These are phyloP conservation scores for Symphodus melops DNA, from an alignment of 2,113 vertebrate species.

Conservation along the genomic window DNA sequence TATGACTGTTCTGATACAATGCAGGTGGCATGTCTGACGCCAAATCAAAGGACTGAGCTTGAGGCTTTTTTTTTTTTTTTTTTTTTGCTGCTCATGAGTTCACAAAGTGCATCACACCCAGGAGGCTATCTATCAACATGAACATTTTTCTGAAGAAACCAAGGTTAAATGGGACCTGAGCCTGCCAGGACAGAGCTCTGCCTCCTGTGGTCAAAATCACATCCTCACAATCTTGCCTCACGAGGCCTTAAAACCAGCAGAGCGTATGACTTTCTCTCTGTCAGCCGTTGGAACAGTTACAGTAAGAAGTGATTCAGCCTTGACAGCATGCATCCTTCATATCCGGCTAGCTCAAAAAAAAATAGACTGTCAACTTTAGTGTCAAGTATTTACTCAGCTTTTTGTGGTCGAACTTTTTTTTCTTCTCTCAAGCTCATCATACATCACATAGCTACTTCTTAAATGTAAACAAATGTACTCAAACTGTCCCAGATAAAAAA, in stretches of 20 bases:
- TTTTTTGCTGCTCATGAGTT: constrained; percentile 36
- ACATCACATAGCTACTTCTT: too few relatives aligned
- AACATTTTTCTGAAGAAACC: constrained; percentile 36
- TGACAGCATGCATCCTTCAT: background rate
- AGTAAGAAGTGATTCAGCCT: background rate
- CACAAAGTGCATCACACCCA: constrained; percentile 19
- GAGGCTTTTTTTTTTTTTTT: background rate
- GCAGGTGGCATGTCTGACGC: constrained; percentile 50
- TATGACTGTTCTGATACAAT: constrained; percentile 35
- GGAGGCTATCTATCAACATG: constrained; percentile 37
- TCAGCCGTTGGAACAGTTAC: background rate
- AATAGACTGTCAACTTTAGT: too few relatives aligned
- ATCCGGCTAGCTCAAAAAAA: background rate
- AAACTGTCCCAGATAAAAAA: too few relatives aligned
- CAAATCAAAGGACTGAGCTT: constrained; percentile 34
- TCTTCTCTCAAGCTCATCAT: too few relatives aligned
- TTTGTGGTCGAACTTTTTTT: too few relatives aligned
- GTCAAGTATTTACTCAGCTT: background rate
- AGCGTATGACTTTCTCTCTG: background rate
- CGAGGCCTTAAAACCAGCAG: background rate
- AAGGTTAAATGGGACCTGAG: constrained; percentile 24
- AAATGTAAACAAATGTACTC: too few relatives aligned
- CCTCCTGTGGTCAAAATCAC: constrained; percentile 3
- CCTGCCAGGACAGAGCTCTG: constrained; percentile 10
- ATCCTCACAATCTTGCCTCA: constrained; percentile 6